Conservation (phyloP, 2,113 vertebrate genomes). For the Phrynocephalus versicolor region DNA sequence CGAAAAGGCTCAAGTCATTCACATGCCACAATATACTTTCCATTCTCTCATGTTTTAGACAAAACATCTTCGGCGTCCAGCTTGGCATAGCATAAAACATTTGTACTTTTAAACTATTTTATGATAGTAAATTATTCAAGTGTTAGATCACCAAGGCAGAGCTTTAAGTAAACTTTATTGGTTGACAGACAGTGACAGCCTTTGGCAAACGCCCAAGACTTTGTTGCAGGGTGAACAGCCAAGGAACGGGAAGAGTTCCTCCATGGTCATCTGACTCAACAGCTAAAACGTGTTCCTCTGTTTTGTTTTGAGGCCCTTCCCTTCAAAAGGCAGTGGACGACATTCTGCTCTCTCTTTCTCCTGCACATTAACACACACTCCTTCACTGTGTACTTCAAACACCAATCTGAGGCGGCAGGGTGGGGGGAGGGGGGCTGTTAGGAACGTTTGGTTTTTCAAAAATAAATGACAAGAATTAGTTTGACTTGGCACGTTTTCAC, state of each 20-base stretch:
- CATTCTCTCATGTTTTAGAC: slow-evolving; percentile 73
- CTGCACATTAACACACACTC: slow-evolving; percentile 23
- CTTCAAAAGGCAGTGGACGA: not conserved
- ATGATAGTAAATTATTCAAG: slow-evolving; percentile 70
- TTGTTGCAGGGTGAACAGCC: slow-evolving; percentile 28
- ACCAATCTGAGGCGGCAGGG: not conserved
- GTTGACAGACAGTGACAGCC: slow-evolving; percentile 50
- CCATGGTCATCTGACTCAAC: not conserved
- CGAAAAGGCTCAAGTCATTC: slow-evolving; percentile 67
- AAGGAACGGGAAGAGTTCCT: slow-evolving; percentile 19
- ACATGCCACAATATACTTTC: slow-evolving; percentile 71
- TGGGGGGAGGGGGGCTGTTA: slow-evolving; percentile 4
- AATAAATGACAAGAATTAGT: slow-evolving; percentile 2
- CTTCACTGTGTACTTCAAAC: not conserved
- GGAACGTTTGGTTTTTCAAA: not conserved
- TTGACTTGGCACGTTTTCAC: slow-evolving; percentile 8
- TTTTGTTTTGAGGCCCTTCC: slow-evolving; percentile 17
- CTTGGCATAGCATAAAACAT: slow-evolving; percentile 67
- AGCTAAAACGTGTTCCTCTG: slow-evolving; percentile 8
- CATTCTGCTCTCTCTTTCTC: not conserved
- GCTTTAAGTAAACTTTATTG: slow-evolving; percentile 65
- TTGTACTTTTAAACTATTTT: slow-evolving; percentile 64
- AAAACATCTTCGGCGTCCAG: slow-evolving; percentile 65
- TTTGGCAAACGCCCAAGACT: slow-evolving; percentile 43
- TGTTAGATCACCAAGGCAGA: slow-evolving; percentile 62